Evolutionary conservation across 2,888 invertebrate species (phyloP).

Genomic region (Eupelmus urozonus): DNA sequence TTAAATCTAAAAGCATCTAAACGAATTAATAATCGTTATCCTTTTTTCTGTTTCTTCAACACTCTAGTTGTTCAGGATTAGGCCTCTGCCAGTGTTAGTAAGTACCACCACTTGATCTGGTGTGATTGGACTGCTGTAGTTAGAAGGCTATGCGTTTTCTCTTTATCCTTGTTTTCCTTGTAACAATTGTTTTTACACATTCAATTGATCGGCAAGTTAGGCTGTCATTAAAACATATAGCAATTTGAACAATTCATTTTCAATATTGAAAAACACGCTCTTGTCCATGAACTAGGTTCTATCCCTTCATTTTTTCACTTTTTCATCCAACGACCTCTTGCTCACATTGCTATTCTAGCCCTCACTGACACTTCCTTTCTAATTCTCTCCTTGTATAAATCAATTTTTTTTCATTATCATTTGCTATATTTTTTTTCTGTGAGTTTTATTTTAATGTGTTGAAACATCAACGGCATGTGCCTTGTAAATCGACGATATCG

Average conservation of each 20-base stretch:
- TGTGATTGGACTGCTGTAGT: constrained; percentile 78
- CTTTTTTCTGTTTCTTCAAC: constrained; percentile 78
- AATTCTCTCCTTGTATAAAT: neutral
- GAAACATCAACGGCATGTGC: constrained; percentile 36
- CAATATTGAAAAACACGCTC: too few species aligned
- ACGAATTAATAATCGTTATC: constrained; percentile 72
- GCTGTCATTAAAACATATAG: constrained; percentile 44
- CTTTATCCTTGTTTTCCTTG: constrained; percentile 60
- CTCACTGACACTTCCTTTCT: neutral
- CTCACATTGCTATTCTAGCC: constrained; percentile 35
- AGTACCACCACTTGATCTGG: constrained; percentile 84
- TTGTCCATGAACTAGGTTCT: too few species aligned
- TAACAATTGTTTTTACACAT: constrained; percentile 56
- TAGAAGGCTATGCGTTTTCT: constrained; percentile 76
- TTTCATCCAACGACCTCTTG: neutral
- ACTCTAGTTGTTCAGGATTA: constrained; percentile 98
- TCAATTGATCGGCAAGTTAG: constrained; percentile 55
- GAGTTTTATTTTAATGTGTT: neutral
- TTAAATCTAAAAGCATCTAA: constrained; percentile 50
- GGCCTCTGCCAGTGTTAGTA: constrained; percentile 98
- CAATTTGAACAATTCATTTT: constrained; percentile 20
- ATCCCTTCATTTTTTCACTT: constrained; percentile 16
- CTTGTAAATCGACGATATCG: constrained; percentile 7
- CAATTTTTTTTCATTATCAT: constrained; percentile 18
- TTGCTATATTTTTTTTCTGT: constrained; percentile 29